Conservation (phyloP, 2,113 vertebrate species). For the Spermophilus dauricus region DNA sequence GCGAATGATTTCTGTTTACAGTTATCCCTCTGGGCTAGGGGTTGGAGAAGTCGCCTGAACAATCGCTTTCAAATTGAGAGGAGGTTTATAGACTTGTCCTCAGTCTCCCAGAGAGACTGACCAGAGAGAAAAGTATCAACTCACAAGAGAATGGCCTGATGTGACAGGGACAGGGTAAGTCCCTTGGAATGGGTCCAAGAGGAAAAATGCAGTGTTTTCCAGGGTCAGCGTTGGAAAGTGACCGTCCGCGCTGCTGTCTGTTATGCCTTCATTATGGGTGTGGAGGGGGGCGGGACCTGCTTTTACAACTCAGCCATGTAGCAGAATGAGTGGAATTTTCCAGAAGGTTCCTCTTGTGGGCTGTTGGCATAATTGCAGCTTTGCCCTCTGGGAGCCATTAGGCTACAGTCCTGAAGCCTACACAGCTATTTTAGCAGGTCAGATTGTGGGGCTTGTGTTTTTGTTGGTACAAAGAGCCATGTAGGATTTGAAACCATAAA, state of each 20-base stretch:
- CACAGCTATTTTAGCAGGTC: neutral
- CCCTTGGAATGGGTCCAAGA: neutral
- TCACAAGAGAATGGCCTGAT: neutral
- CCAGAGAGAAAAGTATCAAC: neutral
- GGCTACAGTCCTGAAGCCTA: neutral
- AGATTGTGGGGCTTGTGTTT: constrained; percentile 50
- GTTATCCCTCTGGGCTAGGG: neutral
- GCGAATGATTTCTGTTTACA: neutral
- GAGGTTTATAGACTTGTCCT: neutral
- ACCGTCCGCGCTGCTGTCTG: neutral
- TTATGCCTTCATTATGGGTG: constrained; percentile 47
- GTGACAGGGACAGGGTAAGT: neutral
- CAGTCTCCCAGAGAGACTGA: neutral
- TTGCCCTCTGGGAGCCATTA: constrained; percentile 63
- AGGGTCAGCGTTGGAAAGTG: neutral
- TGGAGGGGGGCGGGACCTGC: constrained; percentile 54
- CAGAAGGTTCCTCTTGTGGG: constrained; percentile 54
- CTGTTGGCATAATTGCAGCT: constrained; percentile 50
- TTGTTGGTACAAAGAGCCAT: neutral
- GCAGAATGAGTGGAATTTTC: constrained; percentile 79
- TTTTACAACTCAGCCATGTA: constrained; percentile 51
- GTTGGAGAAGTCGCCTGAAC: neutral
- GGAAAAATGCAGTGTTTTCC: neutral
- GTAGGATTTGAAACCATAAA: neutral
- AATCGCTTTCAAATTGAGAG: neutral